These are phyloP conservation scores for Steinernema khuongi DNA, from an alignment of 1,140 invertebrate genomes.

Conservation along the genomic window DNA sequence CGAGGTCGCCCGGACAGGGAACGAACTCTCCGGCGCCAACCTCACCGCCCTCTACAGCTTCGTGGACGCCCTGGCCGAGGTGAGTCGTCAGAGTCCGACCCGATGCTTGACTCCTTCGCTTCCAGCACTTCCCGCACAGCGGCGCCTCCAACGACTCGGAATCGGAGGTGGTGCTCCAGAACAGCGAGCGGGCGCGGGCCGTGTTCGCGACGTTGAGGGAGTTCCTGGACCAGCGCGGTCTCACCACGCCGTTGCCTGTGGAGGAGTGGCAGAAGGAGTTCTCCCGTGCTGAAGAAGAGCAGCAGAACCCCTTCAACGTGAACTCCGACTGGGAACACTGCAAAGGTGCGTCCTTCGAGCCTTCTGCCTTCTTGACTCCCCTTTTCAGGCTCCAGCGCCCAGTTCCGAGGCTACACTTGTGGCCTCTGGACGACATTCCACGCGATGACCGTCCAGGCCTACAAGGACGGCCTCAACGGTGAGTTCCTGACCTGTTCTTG, in stretches of 20 bases:
- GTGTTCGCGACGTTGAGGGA: slow-evolving; percentile 33
- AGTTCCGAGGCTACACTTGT: slow-evolving; percentile 79
- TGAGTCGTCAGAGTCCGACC: slow-evolving; percentile 20
- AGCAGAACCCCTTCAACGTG: slow-evolving; percentile 35
- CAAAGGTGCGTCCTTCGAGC: slow-evolving; percentile 4
- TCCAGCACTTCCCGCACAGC: background rate
- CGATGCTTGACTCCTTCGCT: background rate
- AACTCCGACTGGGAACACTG: slow-evolving; percentile 38
- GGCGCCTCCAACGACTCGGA: background rate
- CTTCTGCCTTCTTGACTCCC: slow-evolving; percentile 57
- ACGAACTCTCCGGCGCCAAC: slow-evolving; percentile 31
- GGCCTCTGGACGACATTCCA: slow-evolving; percentile 89
- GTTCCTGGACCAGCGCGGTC: slow-evolving; percentile 28
- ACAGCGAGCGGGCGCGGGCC: slow-evolving; percentile 28
- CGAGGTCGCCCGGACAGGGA: slow-evolving; percentile 35
- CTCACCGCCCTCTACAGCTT: slow-evolving; percentile 38
- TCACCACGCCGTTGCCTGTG: slow-evolving; percentile 21
- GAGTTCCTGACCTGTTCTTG: background rate
- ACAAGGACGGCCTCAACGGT: slow-evolving; percentile 51
- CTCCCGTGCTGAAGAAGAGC: slow-evolving; percentile 29
- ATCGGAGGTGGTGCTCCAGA: slow-evolving; percentile 18
- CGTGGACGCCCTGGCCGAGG: slow-evolving; percentile 27
- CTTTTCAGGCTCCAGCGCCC: slow-evolving; percentile 71
- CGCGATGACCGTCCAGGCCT: slow-evolving; percentile 74
- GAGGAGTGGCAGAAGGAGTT: slow-evolving; percentile 40